A percentile compares a stretch with the other conserved stretches of the same genome.
These are phyloP conservation scores for Mus pahari DNA, from an alignment of 2,113 vertebrate species.

Conservation along the genomic window DNA sequence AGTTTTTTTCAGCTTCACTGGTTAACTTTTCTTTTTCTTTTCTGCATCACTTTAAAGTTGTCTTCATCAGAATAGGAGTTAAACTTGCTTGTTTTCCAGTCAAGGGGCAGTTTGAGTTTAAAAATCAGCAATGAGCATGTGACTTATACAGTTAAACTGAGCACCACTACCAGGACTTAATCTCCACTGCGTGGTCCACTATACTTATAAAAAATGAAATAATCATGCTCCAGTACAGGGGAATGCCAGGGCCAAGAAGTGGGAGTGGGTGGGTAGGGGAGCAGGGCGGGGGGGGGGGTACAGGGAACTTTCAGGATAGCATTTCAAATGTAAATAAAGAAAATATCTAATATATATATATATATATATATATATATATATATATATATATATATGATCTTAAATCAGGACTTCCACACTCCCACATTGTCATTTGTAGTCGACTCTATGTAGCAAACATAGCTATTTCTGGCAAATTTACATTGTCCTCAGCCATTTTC, in stretches of 20 bases:
- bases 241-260: too few relatives aligned
- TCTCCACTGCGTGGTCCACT: not conserved
- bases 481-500: not conserved
- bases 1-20: not conserved
- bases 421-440: not conserved
- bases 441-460: not conserved
- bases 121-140: not conserved
- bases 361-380: too few relatives aligned
- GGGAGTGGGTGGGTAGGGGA: too few relatives aligned
- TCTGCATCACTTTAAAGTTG: not conserved
- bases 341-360: too few relatives aligned
- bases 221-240: too few relatives aligned
- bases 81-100: not conserved
- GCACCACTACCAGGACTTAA: not conserved
- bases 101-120: slow-evolving; percentile 36
- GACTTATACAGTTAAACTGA: not conserved
- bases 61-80: not conserved
- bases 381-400: too few relatives aligned
- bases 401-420: not conserved
- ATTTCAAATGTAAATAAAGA: too few relatives aligned
- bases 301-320: too few relatives aligned
- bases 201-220: not conserved
- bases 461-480: not conserved
- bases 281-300: too few relatives aligned
- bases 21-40: slow-evolving; percentile 27